Percentiles rank a stretch among this genome's conserved stretches.
phyloP scores from a whole-genome alignment of 2,888 invertebrate species.

The Paralinhomoeus sp. region DNA sequence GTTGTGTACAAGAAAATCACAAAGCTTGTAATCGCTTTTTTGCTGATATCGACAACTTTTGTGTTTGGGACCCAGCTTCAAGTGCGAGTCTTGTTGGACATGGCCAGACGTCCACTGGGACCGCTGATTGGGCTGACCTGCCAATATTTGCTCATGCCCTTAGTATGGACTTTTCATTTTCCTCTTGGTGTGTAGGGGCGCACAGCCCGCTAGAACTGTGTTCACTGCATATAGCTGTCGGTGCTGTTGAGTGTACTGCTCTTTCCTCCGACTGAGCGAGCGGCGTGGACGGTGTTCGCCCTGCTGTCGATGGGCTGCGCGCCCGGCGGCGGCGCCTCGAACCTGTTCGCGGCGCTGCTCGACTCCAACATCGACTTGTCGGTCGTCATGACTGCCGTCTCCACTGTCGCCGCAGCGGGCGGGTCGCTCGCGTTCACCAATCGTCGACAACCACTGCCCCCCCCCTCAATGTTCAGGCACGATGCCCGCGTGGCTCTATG shows the following conservation, averaged over 20 bases:
- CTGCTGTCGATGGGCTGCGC: conserved; percentile 30
- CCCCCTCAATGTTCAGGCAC: conserved; percentile 25
- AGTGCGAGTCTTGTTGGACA: conserved; percentile 19
- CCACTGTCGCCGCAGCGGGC: conserved; percentile 66
- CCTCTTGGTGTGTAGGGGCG: too few relatives aligned
- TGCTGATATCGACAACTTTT: too few relatives aligned
- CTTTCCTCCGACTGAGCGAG: too few relatives aligned
- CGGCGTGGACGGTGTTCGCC: conserved; percentile 29
- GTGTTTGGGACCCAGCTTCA: too few relatives aligned
- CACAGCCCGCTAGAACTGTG: too few relatives aligned
- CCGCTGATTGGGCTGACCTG: conserved; percentile 32
- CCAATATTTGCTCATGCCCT: conserved; percentile 33
- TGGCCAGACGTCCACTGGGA: conserved; percentile 30
- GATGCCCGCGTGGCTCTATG: conserved; percentile 34
- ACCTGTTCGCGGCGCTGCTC: conserved; percentile 75
- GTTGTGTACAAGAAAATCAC: too few relatives aligned
- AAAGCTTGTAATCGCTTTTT: too few relatives aligned
- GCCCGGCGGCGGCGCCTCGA: conserved; percentile 60
- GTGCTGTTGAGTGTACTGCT: too few relatives aligned
- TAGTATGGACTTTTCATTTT: too few relatives aligned
- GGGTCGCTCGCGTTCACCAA: too few relatives aligned
- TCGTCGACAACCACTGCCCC: too few relatives aligned
- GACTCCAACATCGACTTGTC: conserved; percentile 78
- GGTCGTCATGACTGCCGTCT: conserved; percentile 75
- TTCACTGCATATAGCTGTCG: too few relatives aligned